Evolutionary conservation across 2,113 vertebrate species (phyloP).

Genomic region (Gulo gulo): DNA sequence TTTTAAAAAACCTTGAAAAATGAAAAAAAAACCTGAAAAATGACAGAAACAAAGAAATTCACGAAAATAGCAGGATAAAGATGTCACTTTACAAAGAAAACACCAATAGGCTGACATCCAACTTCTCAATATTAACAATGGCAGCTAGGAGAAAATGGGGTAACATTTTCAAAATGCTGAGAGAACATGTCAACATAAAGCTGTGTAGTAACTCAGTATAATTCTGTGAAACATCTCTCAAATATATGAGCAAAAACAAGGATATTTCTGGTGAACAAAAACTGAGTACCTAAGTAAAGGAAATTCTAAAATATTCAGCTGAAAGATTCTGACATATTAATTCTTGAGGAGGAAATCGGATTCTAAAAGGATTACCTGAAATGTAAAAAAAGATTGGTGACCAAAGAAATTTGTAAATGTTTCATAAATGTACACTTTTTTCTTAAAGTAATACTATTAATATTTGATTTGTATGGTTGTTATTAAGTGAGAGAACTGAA

Average conservation of each 20-base stretch:
- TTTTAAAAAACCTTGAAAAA: neutral
- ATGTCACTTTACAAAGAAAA: neutral
- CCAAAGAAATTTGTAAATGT: neutral
- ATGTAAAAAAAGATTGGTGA: neutral
- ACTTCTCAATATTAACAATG: neutral
- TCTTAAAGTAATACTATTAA: neutral
- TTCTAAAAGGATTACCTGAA: neutral
- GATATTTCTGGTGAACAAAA: neutral
- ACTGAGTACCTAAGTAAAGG: neutral
- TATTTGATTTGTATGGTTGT: neutral
- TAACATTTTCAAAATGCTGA: slow-evolving; percentile 1
- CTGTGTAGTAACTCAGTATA: neutral
- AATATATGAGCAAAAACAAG: neutral
- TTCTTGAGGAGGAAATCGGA: neutral
- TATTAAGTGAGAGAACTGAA: neutral
- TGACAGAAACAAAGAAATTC: neutral
- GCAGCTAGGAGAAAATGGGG: neutral
- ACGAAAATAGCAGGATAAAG: neutral
- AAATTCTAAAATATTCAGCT: neutral
- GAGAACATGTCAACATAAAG: neutral
- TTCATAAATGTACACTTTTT: neutral
- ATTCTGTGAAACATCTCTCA: neutral
- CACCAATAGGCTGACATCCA: neutral
- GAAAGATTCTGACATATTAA: neutral
- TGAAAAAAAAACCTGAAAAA: neutral